Evolutionary conservation across 2,888 invertebrate species (phyloP), one percentile per base, ranked within the genome.

Genomic region (Dusona sp.): DNA sequence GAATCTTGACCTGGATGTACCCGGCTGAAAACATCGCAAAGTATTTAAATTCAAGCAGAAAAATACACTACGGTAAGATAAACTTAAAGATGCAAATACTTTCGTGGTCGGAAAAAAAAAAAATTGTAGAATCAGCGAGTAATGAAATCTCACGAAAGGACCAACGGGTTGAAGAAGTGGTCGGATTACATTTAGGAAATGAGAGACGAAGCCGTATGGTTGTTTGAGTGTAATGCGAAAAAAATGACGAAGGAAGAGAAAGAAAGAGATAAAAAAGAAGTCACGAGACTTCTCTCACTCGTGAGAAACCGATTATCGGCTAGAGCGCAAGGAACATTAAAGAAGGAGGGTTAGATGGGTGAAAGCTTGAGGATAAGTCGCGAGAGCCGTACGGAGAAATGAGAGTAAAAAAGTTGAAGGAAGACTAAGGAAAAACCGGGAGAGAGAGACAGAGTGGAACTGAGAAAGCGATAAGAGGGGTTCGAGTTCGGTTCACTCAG

Each of bases 221-320:
- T 83, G 86, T 88, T 85, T 79, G 61, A 84, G 78, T 84, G 86
- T 85, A 88, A 88, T 85, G 87, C 84, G 83, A 73, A 79, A 84
- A 86, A 89, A 79, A 79, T 87, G 86, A 48, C 48, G 70, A 29
- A 22, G 84, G 85, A 87, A 88, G 87, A 87, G 86, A 67, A 48
- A 42, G 64, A 67, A 11, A 65, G 74, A 64, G 64, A 84, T 68
- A 70, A 48, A 57, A 57, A 73, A 51, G 25, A 64, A 64, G 54
- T 73, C 42, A 73, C 57, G 29, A 73, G 75, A 73, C 68, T 77
- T 45, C 38, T 65, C n/a, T 81, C 45, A 81, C 68, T 82, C 78
- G 68, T 79, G 61, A 79, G 81, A 82, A 86, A 88, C 81, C 86
- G 81, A 86, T 88, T 88, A 88, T 88, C 79, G 82, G 57, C 61